Conservation (phyloP, 2,113 vertebrate genomes). For the Rhinopomastus cyanomelas region DNA sequence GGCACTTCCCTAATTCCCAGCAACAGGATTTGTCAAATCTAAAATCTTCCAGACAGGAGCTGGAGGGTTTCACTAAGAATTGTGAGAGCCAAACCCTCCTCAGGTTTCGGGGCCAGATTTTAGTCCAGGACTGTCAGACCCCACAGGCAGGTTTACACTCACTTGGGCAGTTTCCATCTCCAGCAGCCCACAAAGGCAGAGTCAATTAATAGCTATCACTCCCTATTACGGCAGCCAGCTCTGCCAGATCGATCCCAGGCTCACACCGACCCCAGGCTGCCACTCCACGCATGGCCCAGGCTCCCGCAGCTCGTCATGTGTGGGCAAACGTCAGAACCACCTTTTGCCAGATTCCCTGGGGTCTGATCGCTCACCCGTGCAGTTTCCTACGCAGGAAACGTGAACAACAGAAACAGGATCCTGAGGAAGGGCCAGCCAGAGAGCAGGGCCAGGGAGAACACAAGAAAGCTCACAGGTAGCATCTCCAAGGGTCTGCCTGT, state of each 20-base stretch:
- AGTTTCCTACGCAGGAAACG: neutral
- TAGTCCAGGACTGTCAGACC: neutral
- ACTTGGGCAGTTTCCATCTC: neutral
- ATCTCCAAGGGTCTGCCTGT: neutral
- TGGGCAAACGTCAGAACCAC: constrained; percentile 16
- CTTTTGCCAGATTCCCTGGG: rapidly evolving
- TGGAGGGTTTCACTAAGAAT: neutral
- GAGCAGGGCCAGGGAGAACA: neutral
- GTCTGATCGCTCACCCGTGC: constrained; percentile 4
- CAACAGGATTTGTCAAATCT: neutral
- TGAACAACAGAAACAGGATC: rapidly evolving
- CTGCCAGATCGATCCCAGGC: neutral
- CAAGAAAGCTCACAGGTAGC: rapidly evolving
- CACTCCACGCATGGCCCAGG: neutral
- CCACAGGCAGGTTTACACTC: neutral
- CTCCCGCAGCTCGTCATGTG: rapidly evolving
- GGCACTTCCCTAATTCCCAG: neutral
- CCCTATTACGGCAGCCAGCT: neutral
- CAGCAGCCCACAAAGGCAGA: neutral
- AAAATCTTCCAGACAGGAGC: neutral
- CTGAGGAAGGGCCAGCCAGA: neutral
- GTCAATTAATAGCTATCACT: neutral
- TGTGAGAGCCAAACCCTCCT: neutral
- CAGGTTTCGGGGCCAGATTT: neutral
- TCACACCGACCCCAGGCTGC: neutral